Conservation (phyloP, 1,140 invertebrate genomes). For the Trinorchestia longiramus region DNA sequence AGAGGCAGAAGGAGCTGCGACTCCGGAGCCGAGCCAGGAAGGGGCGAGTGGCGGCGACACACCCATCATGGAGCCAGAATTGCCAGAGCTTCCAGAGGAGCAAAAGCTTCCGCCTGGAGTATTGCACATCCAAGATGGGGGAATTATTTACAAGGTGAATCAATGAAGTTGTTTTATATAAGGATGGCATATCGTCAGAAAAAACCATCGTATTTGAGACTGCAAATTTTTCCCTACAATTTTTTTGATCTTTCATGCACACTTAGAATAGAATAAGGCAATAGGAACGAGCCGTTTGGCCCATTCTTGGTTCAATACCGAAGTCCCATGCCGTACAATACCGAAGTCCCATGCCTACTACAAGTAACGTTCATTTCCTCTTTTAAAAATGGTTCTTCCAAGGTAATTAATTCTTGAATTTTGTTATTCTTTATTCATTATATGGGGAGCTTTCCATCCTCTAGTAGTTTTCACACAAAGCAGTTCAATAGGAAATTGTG, state of each 20-base stretch:
- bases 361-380: not conserved
- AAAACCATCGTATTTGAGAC: not conserved
- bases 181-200: not conserved
- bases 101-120: conserved; percentile 67
- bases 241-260: not conserved
- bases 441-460: not conserved
- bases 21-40: conserved; percentile 28
- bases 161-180: not conserved
- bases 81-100: conserved; percentile 67
- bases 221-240: not conserved
- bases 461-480: not conserved
- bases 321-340: too few species aligned
- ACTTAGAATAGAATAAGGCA: not conserved
- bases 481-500: not conserved
- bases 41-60: conserved; percentile 51
- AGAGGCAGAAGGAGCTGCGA: conserved; percentile 39
- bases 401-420: not conserved
- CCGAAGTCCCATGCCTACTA: not conserved
- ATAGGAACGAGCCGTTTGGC: too few species aligned
- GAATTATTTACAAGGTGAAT: conserved; percentile 63
- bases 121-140: conserved; percentile 63
- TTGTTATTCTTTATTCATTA: not conserved
- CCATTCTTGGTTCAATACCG: too few species aligned
- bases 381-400: not conserved
- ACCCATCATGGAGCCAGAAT: conserved; percentile 62